Evolutionary conservation across 2,113 vertebrate genomes (phyloP).

Genomic region (Eidolon helvum): DNA sequence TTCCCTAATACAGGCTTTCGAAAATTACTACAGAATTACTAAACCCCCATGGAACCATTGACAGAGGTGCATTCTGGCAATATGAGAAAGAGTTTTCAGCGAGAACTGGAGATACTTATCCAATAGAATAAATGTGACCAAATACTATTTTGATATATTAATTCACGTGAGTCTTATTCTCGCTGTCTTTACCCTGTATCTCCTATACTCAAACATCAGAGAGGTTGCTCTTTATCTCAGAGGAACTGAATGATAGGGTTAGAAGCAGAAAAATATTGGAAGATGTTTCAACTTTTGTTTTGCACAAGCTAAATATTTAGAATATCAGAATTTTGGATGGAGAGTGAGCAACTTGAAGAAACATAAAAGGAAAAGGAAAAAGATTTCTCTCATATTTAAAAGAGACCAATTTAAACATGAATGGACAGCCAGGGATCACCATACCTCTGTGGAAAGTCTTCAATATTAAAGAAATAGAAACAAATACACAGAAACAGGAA

Average conservation of each 20-base stretch:
- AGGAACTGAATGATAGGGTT: not conserved
- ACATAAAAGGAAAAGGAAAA: not conserved
- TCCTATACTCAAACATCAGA: not conserved
- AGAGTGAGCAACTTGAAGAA: not conserved
- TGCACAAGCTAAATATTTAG: not conserved
- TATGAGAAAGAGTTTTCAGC: not conserved
- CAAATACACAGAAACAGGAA: not conserved
- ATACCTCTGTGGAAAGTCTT: not conserved
- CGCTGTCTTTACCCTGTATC: not conserved
- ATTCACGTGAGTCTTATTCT: not conserved
- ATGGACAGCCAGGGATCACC: not conserved
- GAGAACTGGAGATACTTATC: not conserved
- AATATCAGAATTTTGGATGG: not conserved
- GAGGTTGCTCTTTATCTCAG: not conserved
- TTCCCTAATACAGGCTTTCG: not conserved
- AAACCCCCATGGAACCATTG: not conserved
- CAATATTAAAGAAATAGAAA: not conserved
- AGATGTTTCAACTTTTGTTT: constrained; percentile 1
- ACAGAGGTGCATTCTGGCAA: not conserved
- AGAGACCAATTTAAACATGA: not conserved
- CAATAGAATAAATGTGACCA: not conserved
- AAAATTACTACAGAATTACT: not conserved
- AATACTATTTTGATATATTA: not conserved
- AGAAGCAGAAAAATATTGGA: not conserved
- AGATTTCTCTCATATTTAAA: not conserved